These are phyloP conservation scores for Drosophila nigrodunni DNA, from an alignment of 1,140 invertebrate genomes.

Conservation along the genomic window DNA sequence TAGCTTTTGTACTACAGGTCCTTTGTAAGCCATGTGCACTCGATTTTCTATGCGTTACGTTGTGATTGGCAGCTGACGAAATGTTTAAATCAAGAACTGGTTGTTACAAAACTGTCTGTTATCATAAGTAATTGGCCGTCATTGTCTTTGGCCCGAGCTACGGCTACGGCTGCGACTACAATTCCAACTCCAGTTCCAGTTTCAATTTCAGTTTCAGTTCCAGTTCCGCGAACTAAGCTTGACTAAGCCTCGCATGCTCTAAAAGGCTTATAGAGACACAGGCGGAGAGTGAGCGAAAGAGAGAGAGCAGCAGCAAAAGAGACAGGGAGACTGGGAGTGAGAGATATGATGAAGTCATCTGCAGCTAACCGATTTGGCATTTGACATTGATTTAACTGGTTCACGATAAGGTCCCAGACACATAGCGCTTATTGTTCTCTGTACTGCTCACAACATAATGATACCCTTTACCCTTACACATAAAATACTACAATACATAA, in stretches of 20 bases:
- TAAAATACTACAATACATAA: too few species aligned
- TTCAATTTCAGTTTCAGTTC: constrained; percentile 14
- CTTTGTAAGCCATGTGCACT: too few species aligned
- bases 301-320: background rate
- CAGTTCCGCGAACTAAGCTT: constrained; percentile 25
- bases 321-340: background rate
- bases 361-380: constrained; percentile 26
- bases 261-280: constrained; percentile 11
- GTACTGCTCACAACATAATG: background rate
- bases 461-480: background rate
- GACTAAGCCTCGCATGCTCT: constrained; percentile 29
- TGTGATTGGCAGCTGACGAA: constrained; percentile 37
- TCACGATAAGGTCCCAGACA: constrained; percentile 14
- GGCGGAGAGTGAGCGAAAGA: background rate
- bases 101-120: constrained; percentile 38
- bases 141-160: constrained; percentile 32
- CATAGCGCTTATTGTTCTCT: background rate
- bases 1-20: too few species aligned
- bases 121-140: constrained; percentile 43
- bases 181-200: background rate
- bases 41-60: background rate
- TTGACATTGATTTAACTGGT: constrained; percentile 16
- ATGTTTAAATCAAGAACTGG: constrained; percentile 29
- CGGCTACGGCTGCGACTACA: background rate
- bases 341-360: constrained; percentile 27